Evolutionary conservation across 1,140 invertebrate species (phyloP), one percentile per base, ranked within the genome.

Genomic region (Mamestra configurata): DNA sequence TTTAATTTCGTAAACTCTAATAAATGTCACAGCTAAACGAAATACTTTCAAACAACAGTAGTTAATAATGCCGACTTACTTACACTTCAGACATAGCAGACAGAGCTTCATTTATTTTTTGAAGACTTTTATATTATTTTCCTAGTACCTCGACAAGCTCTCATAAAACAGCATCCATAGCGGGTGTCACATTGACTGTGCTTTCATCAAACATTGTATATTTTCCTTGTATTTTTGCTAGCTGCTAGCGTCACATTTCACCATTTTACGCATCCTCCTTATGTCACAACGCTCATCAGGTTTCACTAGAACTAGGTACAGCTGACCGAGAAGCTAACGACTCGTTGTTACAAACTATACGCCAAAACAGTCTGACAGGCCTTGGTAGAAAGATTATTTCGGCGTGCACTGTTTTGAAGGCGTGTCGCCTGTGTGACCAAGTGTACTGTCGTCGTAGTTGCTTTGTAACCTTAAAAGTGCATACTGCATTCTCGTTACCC

Each of bases 401-500:
- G 37, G 37, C 66, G 40, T 70, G 66, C 66, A 49, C 11, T 24
- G 40, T 43, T 70, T 27, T 49, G 20, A 49, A 70, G 66, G 66
- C 79, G 59, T 75, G 79, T 61, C 57, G 73, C 70, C 79, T 71
- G 53, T 72, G 73, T 81, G 64, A 59, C 70, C 66, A 72, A 76
- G 73, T 35, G 49, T 73, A 40, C 46, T 57, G 31, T 57, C 31
- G 55, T 89, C 80, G 84, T 85, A 80, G 84, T 83, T 84, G 79
- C 84, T 80, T 71, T 76, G 87, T 77, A 92, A 81, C 92, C 92
- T 90, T 93, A 92, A 91, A 92, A 91, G 92, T 90, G 89, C 92
- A 93, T 90, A 90, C 90, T 76, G 87, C 90, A 91, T 92, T 92
- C 88, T 90, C 82, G 49, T 79, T 82, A 83, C 80, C 85, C 72